phyloP scores from a whole-genome alignment of 1,140 invertebrate genomes.

The Periplaneta americana region DNA sequence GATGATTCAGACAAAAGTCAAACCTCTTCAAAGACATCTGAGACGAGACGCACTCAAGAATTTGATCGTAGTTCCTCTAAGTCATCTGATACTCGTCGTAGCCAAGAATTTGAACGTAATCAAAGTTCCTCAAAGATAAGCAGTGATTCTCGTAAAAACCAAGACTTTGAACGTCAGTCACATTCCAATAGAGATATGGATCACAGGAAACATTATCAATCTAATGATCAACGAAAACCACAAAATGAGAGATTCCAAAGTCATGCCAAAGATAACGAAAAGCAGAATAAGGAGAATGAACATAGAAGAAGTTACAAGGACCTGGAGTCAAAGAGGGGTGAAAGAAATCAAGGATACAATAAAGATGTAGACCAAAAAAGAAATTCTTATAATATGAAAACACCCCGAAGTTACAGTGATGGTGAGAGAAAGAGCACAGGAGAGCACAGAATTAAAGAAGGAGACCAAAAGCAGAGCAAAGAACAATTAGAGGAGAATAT shows the following conservation, averaged over 20 bases:
- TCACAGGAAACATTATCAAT: not conserved
- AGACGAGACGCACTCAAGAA: not conserved
- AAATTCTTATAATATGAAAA: constrained; percentile 29
- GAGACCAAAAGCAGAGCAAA: not conserved
- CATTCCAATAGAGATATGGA: constrained; percentile 7
- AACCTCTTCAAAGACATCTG: not conserved
- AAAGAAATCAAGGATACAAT: not conserved
- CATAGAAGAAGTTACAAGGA: constrained; percentile 3
- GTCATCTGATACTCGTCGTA: not conserved
- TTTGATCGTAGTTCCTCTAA: not conserved
- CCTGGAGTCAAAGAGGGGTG: not conserved
- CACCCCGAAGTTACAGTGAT: constrained; percentile 20
- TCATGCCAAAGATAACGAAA: constrained; percentile 8
- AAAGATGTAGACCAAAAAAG: constrained; percentile 2
- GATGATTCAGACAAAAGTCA: not conserved
- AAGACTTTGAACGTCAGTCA: not conserved
- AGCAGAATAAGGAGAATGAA: not conserved
- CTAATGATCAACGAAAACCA: not conserved
- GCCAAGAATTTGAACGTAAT: constrained; percentile 1
- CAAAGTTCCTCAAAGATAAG: not conserved
- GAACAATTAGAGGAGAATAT: constrained; percentile 22
- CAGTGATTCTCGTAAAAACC: not conserved
- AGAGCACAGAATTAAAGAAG: constrained; percentile 3
- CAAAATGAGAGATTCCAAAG: constrained; percentile 3
- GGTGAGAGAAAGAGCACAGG: not conserved